phyloP scores from a whole-genome alignment of 35 echinoderm and acorn worm genomes.

The Lytechinus variegatus region DNA sequence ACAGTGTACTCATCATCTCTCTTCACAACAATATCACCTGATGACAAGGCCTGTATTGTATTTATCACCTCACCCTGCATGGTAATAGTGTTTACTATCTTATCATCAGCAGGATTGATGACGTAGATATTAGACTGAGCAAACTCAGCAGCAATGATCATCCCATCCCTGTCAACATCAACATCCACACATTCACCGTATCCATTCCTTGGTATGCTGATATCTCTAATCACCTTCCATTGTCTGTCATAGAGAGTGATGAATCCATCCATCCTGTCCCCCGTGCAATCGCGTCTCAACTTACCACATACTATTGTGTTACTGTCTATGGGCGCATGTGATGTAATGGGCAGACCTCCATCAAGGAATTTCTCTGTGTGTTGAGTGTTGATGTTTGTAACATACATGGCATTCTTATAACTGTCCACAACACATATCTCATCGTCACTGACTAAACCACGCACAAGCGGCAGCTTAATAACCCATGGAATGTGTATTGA shows the following conservation, averaged over 20 bases:
- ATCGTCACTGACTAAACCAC: neutral
- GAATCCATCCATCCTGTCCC: neutral
- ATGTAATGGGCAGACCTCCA: neutral
- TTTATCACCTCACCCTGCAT: neutral
- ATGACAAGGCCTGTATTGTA: too few species aligned
- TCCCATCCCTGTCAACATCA: neutral
- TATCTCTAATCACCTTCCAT: neutral
- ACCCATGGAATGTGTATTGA: neutral
- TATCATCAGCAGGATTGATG: neutral
- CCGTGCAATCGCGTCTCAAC: neutral
- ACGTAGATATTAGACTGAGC: neutral
- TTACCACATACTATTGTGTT: neutral
- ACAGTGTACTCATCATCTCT: too few species aligned
- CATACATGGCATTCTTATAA: neutral
- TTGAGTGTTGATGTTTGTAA: neutral
- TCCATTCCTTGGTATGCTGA: neutral
- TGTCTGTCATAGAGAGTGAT: neutral
- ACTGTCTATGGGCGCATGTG: neutral
- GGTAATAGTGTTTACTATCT: neutral
- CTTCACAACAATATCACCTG: too few species aligned
- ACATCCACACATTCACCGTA: neutral
- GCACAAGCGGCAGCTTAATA: neutral
- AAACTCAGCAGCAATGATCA: neutral
- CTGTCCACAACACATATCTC: neutral
- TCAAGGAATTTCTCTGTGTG: neutral